Evolutionary conservation across 2,797 vertebrate species (phyloP), one percentile per base, ranked within the genome.

Genomic region (Neosilurus mollespiculum): DNA sequence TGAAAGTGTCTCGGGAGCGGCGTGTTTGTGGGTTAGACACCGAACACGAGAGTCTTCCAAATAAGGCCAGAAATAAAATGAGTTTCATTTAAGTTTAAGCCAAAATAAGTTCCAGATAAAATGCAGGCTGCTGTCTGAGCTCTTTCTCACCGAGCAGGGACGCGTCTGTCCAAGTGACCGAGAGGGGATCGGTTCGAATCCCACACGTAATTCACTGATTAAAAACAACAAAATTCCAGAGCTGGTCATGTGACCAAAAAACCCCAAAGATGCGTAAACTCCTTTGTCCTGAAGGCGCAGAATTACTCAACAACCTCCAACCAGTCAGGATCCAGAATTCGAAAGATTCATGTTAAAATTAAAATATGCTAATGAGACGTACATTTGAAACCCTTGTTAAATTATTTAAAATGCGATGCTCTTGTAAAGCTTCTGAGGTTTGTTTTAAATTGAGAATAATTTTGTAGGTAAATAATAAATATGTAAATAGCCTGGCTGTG

Each of bases 1-100:
- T 75, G 81, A 84, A 67, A 79, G 81, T 24, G 59, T 80, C 71
- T 20, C 14, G 54, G 62, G 73, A 84, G 71, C 15, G 72, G 26
- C 16, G 70, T 84, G n/a, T 80, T 75, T 86, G 59, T 49, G 22
- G 75, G 75, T 78, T 59, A 37, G 73, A 76, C 54, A 6, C 18
- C 4, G 54, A 76, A 76, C 18, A 59, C 18, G 72, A 59, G 54
- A 59, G 22, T 62, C 34, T 9, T 24, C 20, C 49, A 78, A 62
- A 78, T n/a, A 78, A 49, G 5, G 58, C 37, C n/a, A n/a, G n/a
- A n/a, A n/a, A n/a, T n/a, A n/a, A n/a, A n/a, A n/a, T n/a, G n/a
- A n/a, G n/a, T n/a, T n/a, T n/a, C n/a, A n/a, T n/a, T n/a, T n/a
- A n/a, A n/a, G n/a, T n/a, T n/a, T n/a, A n/a, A n/a, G n/a, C n/a